Evolutionary conservation across 2,888 invertebrate species (phyloP), one percentile per base, ranked within the genome.

Genomic region (Drosophila ezoana): DNA sequence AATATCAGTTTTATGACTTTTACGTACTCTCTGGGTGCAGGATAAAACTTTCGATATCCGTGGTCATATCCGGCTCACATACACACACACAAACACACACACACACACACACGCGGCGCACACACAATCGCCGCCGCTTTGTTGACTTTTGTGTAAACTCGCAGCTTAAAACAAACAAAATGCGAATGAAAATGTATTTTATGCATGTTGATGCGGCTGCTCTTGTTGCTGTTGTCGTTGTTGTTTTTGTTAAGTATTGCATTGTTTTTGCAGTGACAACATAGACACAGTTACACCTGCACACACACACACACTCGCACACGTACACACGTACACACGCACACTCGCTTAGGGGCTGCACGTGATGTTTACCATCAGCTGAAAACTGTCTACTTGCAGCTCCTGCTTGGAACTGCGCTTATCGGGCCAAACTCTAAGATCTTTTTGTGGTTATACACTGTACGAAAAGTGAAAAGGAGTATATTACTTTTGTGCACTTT

Each of bases 131-230:
- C 59, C 82, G 63, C 47, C 63, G 68, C 73, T 72, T 84, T 89
- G 89, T 89, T 89, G 89, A 81, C 89, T 89, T 82, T 79, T 67
- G 88, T 87, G 77, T 75, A 79, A 82, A 83, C 69, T 80, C 79
- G 72, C 81, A 85, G 88, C 89, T 85, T 86, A 86, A 87, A 88
- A 63, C 87, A 85, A 85, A 89, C 79, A 87, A 85, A 85, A 87
- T 83, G 84, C 70, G 84, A 75, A 81, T 75, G 89, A 89, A 83
- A 89, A 76, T 79, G 79, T 85, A 82, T 79, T 77, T 85, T 76
- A 87, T 82, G 89, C 82, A 82, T 78, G 77, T 63, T 71, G 84
- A 69, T 74, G 84, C 69, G 68, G 61, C 51, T 63, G 58, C 37
- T 41, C 44, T 44, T 76, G 84, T 65, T 72, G 69, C 51, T 63